Base-by-base conservation (phyloP, 2,797 vertebrate genomes). In the Podarcis siculus region DNA sequence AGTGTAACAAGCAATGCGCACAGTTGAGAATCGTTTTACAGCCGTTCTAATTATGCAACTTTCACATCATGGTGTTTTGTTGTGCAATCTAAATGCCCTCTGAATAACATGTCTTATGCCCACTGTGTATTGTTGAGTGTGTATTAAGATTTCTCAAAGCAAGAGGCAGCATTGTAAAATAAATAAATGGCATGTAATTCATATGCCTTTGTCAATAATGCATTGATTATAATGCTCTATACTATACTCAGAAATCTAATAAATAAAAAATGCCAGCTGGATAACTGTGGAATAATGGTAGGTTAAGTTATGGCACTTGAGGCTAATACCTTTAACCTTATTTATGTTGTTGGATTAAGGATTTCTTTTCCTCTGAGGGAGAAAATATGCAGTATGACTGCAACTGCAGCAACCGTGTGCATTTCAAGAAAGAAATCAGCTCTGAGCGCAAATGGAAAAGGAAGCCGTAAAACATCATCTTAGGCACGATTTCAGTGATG, bases 181-280 rank as follows among this genome's bases (percentile, higher is more conserved):
- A 93, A 95, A 93, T 93, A 95, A 95, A 95, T 90, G 88, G 80
- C 71, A 79, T 79, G 77, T 89, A 89, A 92, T 89, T 71, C 77
- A 90, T 95, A 82, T 90, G 35, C 79, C 94, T 95, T 94, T 93
- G 90, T 95, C 92, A 95, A 96, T 93, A 92, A 42, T 81, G 27
- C 88, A 94, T 95, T 94, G 94, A 95, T 94, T 95, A 88, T 87
- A 92, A 92, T 95, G 93, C 69, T 86, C 90, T 86, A 89, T 75
- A 92, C 72, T 91, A 87, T 90, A 95, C 79, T 90, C 64, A 93
- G 91, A 93, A 94, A 88, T 85, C 79, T 92, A 92, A 94, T 92
- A 96, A 94, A 91, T 92, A 92, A 86, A 86, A 72, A 93, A 92
- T 89, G 78, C 91, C 85, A 95, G 82, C 83, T 90, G 90, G 92